Base-by-base conservation (phyloP, 1,140 invertebrate species). In the Drosophila elegans region DNA sequence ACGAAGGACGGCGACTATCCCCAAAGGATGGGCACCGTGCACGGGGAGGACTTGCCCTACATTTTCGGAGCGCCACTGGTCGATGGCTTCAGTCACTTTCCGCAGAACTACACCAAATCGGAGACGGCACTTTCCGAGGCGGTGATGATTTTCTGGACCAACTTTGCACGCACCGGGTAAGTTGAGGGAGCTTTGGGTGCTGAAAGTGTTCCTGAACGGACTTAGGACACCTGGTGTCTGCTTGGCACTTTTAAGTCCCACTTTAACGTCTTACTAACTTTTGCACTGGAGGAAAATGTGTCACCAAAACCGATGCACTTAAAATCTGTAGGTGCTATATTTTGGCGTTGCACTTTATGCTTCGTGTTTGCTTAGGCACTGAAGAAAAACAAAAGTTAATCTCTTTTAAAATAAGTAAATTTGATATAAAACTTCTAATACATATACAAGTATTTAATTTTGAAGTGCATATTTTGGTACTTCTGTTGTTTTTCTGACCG, bases 141-240 rank as follows among this genome's bases (percentile, higher is more conserved):
- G 52, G 96, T 98, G 52, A 99, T 99, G 94, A 95, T 96, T 51
- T 98, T 98, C 91, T 96, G 98, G 93, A 96, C 97, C n/a, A 99
- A 99, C 93, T 99, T 99, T 92, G 97, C 97, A 4, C 96, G 97
- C 92, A 97, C 96, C 13, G 98, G 98, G 98, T 99, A 94, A 95
- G 96, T 94, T 13, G 52, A 38, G 36, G 54, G n/a, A 49, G 51
- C 63, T 48, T 29, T 9, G 29, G 27, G 9, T 21, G 29, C 38
- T 21, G 4, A 34, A 68, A 82, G 53, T 74, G 62, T 42, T 46
- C 46, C 38, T 67, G 21, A 67, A 69, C 39, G 38, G 69, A 46
- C 71, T 75, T 69, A 45, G 61, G 53, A 67, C 76, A 80, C 80
- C 72, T 71, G 77, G 71, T 63, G 55, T 48, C 38, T 41, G 12